These are phyloP conservation scores for Natrix natrix DNA, from an alignment of 2,797 vertebrate genomes.

Conservation along the genomic window DNA sequence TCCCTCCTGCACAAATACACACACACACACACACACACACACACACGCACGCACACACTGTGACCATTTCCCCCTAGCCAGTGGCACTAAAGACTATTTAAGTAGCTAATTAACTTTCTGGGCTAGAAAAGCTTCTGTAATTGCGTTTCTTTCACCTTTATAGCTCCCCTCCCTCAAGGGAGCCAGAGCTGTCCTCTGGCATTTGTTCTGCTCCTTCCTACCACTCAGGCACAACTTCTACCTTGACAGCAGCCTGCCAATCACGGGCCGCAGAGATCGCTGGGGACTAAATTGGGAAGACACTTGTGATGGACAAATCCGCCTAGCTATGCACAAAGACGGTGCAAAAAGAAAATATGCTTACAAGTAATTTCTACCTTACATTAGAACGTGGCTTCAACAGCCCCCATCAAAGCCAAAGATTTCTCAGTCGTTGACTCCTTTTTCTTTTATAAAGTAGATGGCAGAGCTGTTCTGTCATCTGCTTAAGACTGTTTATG, in stretches of 20 bases:
- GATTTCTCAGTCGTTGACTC: neutral
- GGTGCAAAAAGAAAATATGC: constrained; percentile 45
- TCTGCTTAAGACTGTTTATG: constrained; percentile 9
- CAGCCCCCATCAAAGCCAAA: neutral
- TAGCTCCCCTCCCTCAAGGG: constrained; percentile 57
- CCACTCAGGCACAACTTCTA: constrained; percentile 54
- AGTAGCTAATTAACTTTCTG: constrained; percentile 75
- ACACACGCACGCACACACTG: constrained; percentile 46
- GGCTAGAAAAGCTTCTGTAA: constrained; percentile 70
- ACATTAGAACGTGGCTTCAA: constrained; percentile 26
- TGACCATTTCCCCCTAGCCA: constrained; percentile 55
- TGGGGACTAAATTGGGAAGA: constrained; percentile 67
- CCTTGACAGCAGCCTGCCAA: constrained; percentile 63
- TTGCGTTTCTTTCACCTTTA: constrained; percentile 65
- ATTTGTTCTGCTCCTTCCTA: constrained; percentile 70
- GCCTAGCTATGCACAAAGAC: constrained; percentile 53
- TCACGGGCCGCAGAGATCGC: constrained; percentile 63
- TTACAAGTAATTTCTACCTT: constrained; percentile 57
- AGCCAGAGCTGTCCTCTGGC: constrained; percentile 65
- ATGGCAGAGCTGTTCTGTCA: neutral
- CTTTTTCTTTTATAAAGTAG: neutral
- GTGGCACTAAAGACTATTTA: constrained; percentile 72
- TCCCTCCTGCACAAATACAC: neutral
- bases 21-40: constrained; percentile 18
- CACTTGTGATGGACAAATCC: constrained; percentile 56